Conservation (phyloP, 2,113 vertebrate species). For the Stegastes partitus region DNA sequence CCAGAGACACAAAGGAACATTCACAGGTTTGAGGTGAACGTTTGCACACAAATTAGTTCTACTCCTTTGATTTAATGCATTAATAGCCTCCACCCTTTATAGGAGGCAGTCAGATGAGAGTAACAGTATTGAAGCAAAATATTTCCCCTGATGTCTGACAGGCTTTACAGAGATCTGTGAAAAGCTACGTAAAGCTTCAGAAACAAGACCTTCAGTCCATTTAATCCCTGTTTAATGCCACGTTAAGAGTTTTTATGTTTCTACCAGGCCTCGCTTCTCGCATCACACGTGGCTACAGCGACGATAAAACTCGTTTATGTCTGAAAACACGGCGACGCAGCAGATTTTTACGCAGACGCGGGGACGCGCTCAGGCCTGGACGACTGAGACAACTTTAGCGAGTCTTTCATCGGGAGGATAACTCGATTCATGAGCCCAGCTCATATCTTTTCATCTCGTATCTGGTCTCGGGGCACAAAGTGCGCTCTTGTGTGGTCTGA, state of each 20-base stretch:
- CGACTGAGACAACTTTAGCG: slow-evolving; percentile 35
- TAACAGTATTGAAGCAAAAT: background rate
- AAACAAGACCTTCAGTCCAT: background rate
- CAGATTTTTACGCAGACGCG: slow-evolving; percentile 9
- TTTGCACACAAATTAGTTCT: no score
- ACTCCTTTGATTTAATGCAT: background rate
- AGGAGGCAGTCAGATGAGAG: background rate
- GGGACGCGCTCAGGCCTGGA: slow-evolving; percentile 45
- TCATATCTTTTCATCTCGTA: slow-evolving; percentile 68
- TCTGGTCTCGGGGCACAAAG: slow-evolving; percentile 60
- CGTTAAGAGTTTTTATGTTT: background rate
- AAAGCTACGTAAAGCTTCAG: background rate
- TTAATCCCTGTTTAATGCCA: background rate
- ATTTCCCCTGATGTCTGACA: background rate
- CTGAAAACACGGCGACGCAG: slow-evolving; percentile 3
- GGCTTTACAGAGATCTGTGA: background rate
- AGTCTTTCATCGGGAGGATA: slow-evolving; percentile 49
- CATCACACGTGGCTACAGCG: background rate
- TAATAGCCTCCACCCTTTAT: background rate
- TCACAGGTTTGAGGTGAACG: no score
- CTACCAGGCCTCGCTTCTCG: background rate
- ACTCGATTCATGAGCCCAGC: slow-evolving; percentile 59
- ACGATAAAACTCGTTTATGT: background rate
- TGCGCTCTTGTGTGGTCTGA: slow-evolving; percentile 56
- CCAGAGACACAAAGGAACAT: no score